phyloP scores from a whole-genome alignment of 2,888 invertebrate genomes.

The Sarcophaga variegata region DNA sequence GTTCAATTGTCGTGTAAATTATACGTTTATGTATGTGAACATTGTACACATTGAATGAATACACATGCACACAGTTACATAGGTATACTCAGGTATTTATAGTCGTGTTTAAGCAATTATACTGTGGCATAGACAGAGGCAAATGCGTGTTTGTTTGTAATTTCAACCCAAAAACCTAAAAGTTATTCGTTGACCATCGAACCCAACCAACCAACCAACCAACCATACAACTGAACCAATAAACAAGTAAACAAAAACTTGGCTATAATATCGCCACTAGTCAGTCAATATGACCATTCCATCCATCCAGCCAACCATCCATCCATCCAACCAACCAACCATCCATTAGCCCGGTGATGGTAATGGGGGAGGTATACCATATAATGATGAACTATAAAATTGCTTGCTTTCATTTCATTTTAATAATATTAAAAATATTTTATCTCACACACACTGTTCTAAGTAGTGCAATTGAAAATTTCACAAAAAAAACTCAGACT shows the following conservation, averaged over 20 bases:
- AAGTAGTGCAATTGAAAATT: too few species aligned
- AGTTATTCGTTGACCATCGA: conserved; percentile 49
- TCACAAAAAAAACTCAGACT: too few species aligned
- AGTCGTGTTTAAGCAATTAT: neutral
- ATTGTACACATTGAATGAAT: conserved; percentile 29
- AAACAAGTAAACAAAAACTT: conserved; percentile 35
- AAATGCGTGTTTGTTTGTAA: conserved; percentile 62
- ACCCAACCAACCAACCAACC: conserved; percentile 35
- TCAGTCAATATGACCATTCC: neutral
- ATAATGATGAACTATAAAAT: neutral
- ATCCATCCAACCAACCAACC: too few species aligned
- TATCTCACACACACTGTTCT: too few species aligned
- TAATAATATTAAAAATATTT: too few species aligned
- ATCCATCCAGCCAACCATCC: neutral
- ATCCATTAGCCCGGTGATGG: too few species aligned
- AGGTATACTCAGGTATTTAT: neutral
- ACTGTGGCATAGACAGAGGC: conserved; percentile 29
- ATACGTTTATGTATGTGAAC: conserved; percentile 36
- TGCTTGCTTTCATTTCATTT: neutral
- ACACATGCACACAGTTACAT: neutral
- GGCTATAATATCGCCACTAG: neutral
- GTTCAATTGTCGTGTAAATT: conserved; percentile 62
- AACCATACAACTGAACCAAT: conserved; percentile 11
- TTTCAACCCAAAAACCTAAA: conserved; percentile 51
- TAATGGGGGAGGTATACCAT: neutral